A percentile compares a stretch with the other conserved stretches of the same genome.
Conservation (phyloP, 2,113 vertebrate genomes). For the Fregata magnificens region DNA sequence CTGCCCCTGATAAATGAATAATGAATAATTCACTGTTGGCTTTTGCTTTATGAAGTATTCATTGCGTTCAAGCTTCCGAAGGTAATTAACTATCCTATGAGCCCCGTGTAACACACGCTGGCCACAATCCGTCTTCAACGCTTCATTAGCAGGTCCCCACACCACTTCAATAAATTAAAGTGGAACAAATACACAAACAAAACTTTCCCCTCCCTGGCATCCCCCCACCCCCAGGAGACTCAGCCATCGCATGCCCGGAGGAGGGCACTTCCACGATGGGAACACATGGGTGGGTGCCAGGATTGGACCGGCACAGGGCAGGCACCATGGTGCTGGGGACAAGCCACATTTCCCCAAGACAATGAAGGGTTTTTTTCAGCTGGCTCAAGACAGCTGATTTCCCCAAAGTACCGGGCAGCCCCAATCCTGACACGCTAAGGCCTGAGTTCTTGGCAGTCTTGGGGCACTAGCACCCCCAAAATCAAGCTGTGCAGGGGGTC, state of each 20-base stretch:
- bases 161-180: background rate
- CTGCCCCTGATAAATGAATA: background rate
- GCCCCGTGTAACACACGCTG: background rate
- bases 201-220: background rate
- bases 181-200: background rate
- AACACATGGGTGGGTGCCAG: fast-evolving
- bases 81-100: slow-evolving; percentile 13
- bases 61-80: background rate
- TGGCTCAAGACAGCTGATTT: no score
- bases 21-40: slow-evolving; percentile 49
- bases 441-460: background rate
- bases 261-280: fast-evolving
- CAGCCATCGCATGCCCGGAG: fast-evolving
- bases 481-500: fast-evolving
- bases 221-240: fast-evolving
- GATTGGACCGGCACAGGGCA: fast-evolving
- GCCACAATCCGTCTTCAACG: background rate
- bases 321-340: fast-evolving
- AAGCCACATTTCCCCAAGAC: background rate
- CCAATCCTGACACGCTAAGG: background rate
- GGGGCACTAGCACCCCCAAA: background rate
- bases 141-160: slow-evolving; percentile 9
- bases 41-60: slow-evolving; percentile 54
- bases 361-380: background rate
- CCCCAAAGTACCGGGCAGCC: background rate